A percentile compares a stretch with the other conserved stretches of the same genome.
phyloP scores from a whole-genome alignment of 2,797 vertebrate genomes.

The Periophthalmus magnuspinnatus region DNA sequence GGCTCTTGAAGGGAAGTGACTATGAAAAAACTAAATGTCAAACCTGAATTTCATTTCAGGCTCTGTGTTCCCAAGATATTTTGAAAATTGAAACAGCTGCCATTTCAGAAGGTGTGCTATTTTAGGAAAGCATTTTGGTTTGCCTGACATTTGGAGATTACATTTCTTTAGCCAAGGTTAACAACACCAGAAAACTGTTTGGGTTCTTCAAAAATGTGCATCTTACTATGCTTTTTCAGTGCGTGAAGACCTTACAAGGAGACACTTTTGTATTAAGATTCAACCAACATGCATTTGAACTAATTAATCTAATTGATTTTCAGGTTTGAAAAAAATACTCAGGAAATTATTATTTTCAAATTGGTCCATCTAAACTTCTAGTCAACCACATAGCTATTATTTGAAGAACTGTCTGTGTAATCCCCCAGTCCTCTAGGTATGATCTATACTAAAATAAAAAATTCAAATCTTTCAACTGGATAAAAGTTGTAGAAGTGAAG shows the following conservation, averaged over 20 bases:
- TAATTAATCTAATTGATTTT: background rate
- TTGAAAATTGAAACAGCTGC: background rate
- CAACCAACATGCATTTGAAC: background rate
- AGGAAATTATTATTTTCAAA: background rate
- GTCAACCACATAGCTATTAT: background rate
- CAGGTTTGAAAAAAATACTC: background rate
- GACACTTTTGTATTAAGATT: background rate
- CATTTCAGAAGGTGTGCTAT: background rate
- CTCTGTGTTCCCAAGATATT: background rate
- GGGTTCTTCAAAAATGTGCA: background rate
- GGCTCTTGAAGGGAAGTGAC: background rate
- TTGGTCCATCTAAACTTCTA: background rate
- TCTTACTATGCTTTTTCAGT: background rate
- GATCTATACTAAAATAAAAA: no score
- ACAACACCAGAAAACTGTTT: background rate
- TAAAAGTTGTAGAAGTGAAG: no score
- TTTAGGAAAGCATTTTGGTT: background rate
- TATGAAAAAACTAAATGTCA: background rate
- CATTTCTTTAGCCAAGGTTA: background rate
- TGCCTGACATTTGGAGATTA: conserved; percentile 3
- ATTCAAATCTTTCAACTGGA: no score
- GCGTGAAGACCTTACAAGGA: background rate
- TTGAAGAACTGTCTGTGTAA: background rate
- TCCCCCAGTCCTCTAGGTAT: no score
- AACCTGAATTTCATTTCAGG: background rate